Base-by-base conservation (phyloP, 1,140 invertebrate species). In the Drosophila nigromelanica region DNA sequence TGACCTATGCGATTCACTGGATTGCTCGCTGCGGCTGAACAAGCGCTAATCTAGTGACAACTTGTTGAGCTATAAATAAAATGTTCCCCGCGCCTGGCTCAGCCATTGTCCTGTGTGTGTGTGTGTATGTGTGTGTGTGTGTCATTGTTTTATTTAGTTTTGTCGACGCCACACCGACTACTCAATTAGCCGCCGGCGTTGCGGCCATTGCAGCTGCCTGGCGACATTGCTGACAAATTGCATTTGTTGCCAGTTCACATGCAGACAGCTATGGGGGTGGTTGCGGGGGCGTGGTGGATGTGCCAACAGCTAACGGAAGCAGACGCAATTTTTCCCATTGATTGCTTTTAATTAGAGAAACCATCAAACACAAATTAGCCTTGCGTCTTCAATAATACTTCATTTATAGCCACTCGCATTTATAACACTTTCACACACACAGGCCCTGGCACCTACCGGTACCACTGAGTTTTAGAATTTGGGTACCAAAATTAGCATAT, bases 281-380 rank as follows among this genome's bases (percentile, higher is more conserved):
- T 4, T 37, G 8, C 12, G 15, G 1, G 2, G 14, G 5, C 27
- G 8, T n/a, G 21, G 0, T 12, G 33, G 12, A 14, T 8, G 15
- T 48, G 2, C 14, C 35, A 40, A 43, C 71, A 45, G 42, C n/a
- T 27, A 66, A 60, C 61, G 54, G 75, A 87, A 76, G 82, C 62
- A 70, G 61, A 78, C 75, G 73, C 85, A 71, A 80, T 83, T 83
- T 89, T 80, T 83, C 79, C 71, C 82, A 83, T 89, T 89, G 79
- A 89, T 89, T 89, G 80, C 73, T 74, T 89, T 89, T 89, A 89
- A 83, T 89, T 87, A 87, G 78, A 73, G 87, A 89, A 89, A 73
- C 80, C 83, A 83, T 89, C 83, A 74, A 77, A 56, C 83, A 70
- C 83, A 89, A 89, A 83, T 89, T 83, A 89, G 83, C 70, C 70